A percentile compares a stretch with the other conserved stretches of the same genome.
Evolutionary conservation across 2,113 vertebrate genomes (phyloP).

Genomic region (Pseudorhombus dupliciocellatus): DNA sequence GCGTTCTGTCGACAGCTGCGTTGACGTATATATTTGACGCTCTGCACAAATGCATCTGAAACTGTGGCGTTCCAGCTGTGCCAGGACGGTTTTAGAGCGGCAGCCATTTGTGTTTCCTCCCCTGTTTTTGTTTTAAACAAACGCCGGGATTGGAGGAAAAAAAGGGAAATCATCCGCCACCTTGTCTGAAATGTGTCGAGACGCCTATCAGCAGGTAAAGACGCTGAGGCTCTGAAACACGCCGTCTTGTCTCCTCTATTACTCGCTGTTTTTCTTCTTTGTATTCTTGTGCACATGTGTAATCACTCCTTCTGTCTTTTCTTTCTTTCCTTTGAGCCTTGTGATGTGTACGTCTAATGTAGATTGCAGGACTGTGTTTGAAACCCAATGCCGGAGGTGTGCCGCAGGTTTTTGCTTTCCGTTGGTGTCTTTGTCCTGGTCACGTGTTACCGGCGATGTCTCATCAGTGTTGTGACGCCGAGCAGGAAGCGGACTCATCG

Average conservation of each 20-base stretch:
- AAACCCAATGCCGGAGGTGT: conserved; percentile 41
- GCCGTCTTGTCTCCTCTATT: conserved; percentile 68
- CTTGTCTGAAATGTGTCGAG: conserved; percentile 44
- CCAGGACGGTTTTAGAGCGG: conserved; percentile 41
- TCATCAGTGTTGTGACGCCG: conserved; percentile 49
- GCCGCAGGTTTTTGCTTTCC: conserved; percentile 43
- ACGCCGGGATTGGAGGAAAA: conserved; percentile 71
- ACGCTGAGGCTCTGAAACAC: conserved; percentile 45
- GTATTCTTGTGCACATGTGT: conserved; percentile 61
- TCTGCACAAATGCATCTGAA: conserved; percentile 62
- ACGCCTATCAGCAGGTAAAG: neutral
- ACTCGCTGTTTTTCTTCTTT: conserved; percentile 59
- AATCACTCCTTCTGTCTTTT: conserved; percentile 46
- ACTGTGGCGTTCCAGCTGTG: conserved; percentile 33
- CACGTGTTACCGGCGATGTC: conserved; percentile 53
- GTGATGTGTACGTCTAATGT: conserved; percentile 44
- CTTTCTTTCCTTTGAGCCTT: neutral
- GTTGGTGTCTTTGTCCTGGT: conserved; percentile 58
- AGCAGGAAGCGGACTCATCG: conserved; percentile 53
- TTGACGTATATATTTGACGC: neutral
- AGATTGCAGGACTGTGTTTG: conserved; percentile 57
- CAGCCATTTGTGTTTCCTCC: neutral
- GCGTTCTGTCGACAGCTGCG: conserved; percentile 24
- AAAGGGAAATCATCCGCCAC: conserved; percentile 46
- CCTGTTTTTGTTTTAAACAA: conserved; percentile 15